Evolutionary conservation across 2,113 vertebrate species (phyloP).

Genomic region (Cryptotis parvus): DNA sequence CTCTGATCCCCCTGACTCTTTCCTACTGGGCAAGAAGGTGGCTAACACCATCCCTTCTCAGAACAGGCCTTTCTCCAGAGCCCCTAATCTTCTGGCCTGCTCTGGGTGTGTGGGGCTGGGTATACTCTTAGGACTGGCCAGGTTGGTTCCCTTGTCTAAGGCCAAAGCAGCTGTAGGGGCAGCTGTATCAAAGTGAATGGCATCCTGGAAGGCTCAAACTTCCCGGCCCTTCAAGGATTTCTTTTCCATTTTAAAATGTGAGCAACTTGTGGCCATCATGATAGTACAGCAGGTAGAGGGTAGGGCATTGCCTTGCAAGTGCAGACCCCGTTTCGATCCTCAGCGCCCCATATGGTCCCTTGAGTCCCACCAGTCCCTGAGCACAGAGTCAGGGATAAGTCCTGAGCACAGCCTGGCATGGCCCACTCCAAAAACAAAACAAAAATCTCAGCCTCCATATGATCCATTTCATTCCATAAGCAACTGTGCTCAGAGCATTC

Average conservation of each 20-base stretch:
- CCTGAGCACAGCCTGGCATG: too few relatives aligned
- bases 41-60: background rate
- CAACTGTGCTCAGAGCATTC: background rate
- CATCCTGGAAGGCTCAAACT: background rate
- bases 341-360: too few relatives aligned
- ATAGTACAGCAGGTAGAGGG: too few relatives aligned
- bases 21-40: background rate
- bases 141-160: background rate
- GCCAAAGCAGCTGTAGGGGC: background rate
- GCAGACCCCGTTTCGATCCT: too few relatives aligned
- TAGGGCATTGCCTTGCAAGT: too few relatives aligned
- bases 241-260: slow-evolving; percentile 39
- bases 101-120: background rate
- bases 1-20: background rate
- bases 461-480: slow-evolving; percentile 2
- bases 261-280: background rate
- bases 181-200: background rate
- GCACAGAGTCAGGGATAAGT: too few relatives aligned
- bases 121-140: background rate
- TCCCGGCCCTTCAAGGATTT: background rate
- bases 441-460: background rate
- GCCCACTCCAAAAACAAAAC: too few relatives aligned
- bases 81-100: background rate
- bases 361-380: too few relatives aligned
- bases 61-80: background rate